phyloP scores from a whole-genome alignment of 2,797 vertebrate species.

The Hozukius guyotensis region DNA sequence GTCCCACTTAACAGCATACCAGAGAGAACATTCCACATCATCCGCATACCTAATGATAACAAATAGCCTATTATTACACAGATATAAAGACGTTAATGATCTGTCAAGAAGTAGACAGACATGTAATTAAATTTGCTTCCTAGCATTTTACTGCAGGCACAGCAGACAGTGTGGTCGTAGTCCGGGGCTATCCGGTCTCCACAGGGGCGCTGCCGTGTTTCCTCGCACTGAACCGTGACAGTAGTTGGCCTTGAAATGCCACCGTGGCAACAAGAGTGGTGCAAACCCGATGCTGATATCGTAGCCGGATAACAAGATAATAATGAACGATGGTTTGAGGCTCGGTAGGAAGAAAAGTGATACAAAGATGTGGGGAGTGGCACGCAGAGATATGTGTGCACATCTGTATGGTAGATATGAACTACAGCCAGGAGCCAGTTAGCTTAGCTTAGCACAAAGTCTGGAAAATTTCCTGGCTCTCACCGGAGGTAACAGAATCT shows the following conservation, averaged over 20 bases:
- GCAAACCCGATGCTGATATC: conserved; percentile 20
- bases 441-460: background rate
- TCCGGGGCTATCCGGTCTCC: conserved; percentile 39
- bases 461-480: background rate
- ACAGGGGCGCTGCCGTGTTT: conserved; percentile 55
- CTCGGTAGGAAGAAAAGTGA: background rate
- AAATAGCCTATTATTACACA: conserved; percentile 76
- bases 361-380: background rate
- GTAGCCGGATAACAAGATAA: conserved; percentile 14
- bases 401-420: background rate
- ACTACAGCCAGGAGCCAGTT: background rate
- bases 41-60: conserved; percentile 76
- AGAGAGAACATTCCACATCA: conserved; percentile 61
- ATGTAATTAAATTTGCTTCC: conserved; percentile 70
- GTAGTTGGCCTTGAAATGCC: conserved; percentile 56
- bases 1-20: conserved; percentile 66
- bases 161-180: conserved; percentile 62
- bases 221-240: conserved; percentile 62
- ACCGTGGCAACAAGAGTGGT: conserved; percentile 20
- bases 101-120: conserved; percentile 73
- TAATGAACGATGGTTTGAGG: conserved; percentile 6
- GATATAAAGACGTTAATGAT: conserved; percentile 75
- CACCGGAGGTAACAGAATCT: background rate
- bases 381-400: background rate
- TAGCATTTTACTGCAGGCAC: conserved; percentile 66